Base-by-base conservation (phyloP, 2,797 vertebrate species). In the Valencia hispanica region DNA sequence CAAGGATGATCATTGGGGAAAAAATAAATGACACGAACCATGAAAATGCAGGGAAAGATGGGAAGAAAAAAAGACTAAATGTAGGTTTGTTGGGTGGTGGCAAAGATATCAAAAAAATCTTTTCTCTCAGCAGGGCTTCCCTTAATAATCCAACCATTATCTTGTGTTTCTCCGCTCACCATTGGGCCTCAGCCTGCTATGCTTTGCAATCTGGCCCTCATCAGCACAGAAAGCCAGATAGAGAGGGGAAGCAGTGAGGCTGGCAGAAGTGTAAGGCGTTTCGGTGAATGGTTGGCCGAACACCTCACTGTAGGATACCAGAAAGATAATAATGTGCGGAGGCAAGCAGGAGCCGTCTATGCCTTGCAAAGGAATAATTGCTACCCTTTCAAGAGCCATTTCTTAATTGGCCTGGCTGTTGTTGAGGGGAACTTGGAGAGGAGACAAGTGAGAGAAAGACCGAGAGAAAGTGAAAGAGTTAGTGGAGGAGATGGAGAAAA, bases 321-420 rank as follows among this genome's bases (percentile, higher is more conserved):
- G 87, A 89, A 87, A 93, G 92, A 95, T 95, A 94, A 95, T 95
- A 94, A 95, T 92, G 94, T 94, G 92, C 85, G 92, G 89, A 93
- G 90, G 88, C 89, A 88, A 91, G 92, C 89, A 90, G 91, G 87
- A 95, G 92, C 91, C 92, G 84, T 94, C 93, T 94, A 91, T 93
- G 92, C 93, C 92, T 92, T 91, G 92, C 90, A 87, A 94, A 93
- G 91, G 94, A 95, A 94, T 96, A 96, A 96, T 96, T 95, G 95
- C 94, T 92, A 87, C 90, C 92, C 92, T 95, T 95, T 95, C 94
- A 95, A 93, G 91, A 94, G 92, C 86, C 88, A 92, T 91, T 92
- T 94, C 93, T 94, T 96, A 96, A 96, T 96, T 96, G 95, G 94
- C 94, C 93, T 92, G 87, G 91, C 91, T 94, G 92, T 94, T 93